These are phyloP conservation scores for Polyodon spathula DNA, from an alignment of 2,113 vertebrate genomes.

Conservation along the genomic window DNA sequence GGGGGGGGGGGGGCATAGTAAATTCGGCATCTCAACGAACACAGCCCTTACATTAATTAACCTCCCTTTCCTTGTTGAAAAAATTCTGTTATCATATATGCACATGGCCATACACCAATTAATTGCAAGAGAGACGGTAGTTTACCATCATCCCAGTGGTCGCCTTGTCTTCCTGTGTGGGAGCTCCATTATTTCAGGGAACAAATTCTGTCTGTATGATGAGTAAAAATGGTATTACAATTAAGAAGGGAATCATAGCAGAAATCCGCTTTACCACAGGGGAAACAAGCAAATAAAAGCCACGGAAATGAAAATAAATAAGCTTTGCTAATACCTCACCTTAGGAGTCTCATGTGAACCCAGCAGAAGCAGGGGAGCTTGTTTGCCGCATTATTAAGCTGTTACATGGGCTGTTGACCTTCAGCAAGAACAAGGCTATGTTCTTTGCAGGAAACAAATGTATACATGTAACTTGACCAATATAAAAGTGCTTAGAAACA, in stretches of 20 bases:
- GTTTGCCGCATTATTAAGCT: slow-evolving; percentile 72
- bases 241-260: slow-evolving; percentile 95
- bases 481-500: background rate
- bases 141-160: slow-evolving; percentile 81
- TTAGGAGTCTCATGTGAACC: slow-evolving; percentile 77
- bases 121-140: slow-evolving; percentile 76
- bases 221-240: slow-evolving; percentile 98
- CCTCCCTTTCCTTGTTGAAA: slow-evolving; percentile 89
- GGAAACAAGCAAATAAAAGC: slow-evolving; percentile 89
- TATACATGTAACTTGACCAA: slow-evolving; percentile 6
- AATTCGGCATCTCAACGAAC: slow-evolving; percentile 89
- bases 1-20: slow-evolving; percentile 64
- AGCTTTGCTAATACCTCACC: slow-evolving; percentile 97
- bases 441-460: slow-evolving; percentile 43
- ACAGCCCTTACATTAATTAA: slow-evolving; percentile 99
- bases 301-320: slow-evolving; percentile 98
- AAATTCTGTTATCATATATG: slow-evolving; percentile 79
- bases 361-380: slow-evolving; percentile 65
- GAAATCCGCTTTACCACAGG: slow-evolving; percentile 94
- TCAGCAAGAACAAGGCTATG: slow-evolving; percentile 66
- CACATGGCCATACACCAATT: slow-evolving; percentile 90
- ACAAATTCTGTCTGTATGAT: slow-evolving; percentile 85
- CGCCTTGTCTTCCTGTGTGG: slow-evolving; percentile 73
- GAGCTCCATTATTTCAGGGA: slow-evolving; percentile 80
- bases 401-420: slow-evolving; percentile 80